A percentile compares a stretch with the other conserved stretches of the same genome.
These are phyloP conservation scores for Protula sp. DNA, from an alignment of 2,888 invertebrate genomes.

Conservation along the genomic window DNA sequence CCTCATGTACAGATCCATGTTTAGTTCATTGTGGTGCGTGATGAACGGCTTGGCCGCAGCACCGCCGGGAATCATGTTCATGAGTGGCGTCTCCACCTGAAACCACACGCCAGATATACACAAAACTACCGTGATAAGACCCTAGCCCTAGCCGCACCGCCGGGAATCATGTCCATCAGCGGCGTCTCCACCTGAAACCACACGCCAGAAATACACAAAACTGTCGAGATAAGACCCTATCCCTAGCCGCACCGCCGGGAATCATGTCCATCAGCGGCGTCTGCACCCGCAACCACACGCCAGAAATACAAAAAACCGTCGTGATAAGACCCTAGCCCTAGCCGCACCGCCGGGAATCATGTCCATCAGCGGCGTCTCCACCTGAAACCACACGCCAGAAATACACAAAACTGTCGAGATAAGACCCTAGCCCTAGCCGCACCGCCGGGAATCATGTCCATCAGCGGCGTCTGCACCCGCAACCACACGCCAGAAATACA, in stretches of 20 bases:
- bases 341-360: slow-evolving; percentile 98
- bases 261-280: slow-evolving; percentile 99
- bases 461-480: slow-evolving; percentile 93
- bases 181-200: slow-evolving; percentile 80
- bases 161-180: slow-evolving; percentile 99
- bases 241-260: slow-evolving; percentile 96
- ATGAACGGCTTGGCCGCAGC: slow-evolving; percentile 98
- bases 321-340: too few relatives aligned
- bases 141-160: slow-evolving; percentile 98
- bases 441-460: slow-evolving; percentile 99
- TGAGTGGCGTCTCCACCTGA: slow-evolving; percentile 95
- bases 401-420: too few relatives aligned
- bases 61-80: slow-evolving; percentile 99
- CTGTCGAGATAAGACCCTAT: too few relatives aligned
- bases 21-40: slow-evolving; percentile 97
- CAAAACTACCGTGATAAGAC: too few relatives aligned
- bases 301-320: too few relatives aligned
- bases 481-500: too few relatives aligned
- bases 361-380: slow-evolving; percentile 99
- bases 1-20: slow-evolving; percentile 95
- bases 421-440: too few relatives aligned
- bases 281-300: slow-evolving; percentile 64
- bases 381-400: slow-evolving; percentile 45
- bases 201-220: too few relatives aligned
- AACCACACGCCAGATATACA: too few relatives aligned